phyloP scores from a whole-genome alignment of 23 tunicate species.

The Clavelina lepadiformis region DNA sequence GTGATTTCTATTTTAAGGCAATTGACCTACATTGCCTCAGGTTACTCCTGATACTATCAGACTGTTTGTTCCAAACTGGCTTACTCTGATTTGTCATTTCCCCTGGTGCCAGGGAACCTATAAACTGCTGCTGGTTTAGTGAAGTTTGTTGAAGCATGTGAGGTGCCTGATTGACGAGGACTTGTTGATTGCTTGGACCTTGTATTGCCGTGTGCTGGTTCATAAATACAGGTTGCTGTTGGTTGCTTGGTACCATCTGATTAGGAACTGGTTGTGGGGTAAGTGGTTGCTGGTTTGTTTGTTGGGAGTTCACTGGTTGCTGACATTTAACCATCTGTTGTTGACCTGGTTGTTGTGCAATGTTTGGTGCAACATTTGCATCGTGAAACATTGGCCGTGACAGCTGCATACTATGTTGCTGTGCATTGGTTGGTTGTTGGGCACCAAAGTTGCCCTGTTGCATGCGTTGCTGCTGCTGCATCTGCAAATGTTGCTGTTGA shows the following conservation, averaged over 20 bases:
- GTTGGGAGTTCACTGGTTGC: constrained; percentile 13
- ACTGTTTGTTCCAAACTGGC: too few relatives aligned
- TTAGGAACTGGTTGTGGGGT: neutral
- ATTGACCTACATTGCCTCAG: too few relatives aligned
- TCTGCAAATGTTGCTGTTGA: constrained; percentile 11
- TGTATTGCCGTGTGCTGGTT: too few relatives aligned
- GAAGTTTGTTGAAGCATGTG: neutral
- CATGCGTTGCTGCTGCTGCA: constrained; percentile 8
- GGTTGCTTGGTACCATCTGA: too few relatives aligned
- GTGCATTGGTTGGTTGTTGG: neutral
- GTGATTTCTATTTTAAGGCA: too few relatives aligned
- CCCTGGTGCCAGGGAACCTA: neutral
- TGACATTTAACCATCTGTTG: constrained; percentile 10
- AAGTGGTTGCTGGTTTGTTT: constrained; percentile 5
- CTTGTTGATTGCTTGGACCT: too few relatives aligned
- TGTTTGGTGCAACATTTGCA: neutral
- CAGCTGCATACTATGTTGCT: constrained; percentile 7
- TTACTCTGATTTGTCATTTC: too few relatives aligned
- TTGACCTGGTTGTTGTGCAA: constrained; percentile 14
- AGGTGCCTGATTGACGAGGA: constrained; percentile 1
- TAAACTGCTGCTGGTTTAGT: constrained; percentile 1
- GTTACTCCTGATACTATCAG: too few relatives aligned
- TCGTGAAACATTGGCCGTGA: neutral
- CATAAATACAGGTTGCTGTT: neutral
- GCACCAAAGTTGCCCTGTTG: neutral